Conservation (phyloP, 2,797 vertebrate genomes). For the Chelonia mydas region DNA sequence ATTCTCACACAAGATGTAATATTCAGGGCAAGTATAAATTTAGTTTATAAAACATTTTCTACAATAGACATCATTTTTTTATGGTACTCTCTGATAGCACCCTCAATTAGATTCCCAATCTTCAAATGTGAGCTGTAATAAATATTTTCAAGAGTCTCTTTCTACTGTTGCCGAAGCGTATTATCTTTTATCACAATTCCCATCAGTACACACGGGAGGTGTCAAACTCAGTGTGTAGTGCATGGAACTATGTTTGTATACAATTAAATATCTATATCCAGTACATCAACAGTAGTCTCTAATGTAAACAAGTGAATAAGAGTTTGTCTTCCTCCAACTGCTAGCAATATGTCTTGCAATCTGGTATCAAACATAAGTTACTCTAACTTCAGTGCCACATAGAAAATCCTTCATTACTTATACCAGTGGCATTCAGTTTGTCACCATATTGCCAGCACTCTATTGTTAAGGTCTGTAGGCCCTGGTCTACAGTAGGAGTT, state of each 20-base stretch:
- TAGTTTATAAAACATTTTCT: background rate
- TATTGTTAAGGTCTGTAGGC: background rate
- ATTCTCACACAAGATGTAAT: background rate
- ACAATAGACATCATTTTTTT: background rate
- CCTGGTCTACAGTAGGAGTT: too few relatives aligned
- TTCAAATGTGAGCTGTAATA: background rate
- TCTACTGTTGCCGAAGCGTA: fast-evolving
- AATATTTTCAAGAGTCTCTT: background rate
- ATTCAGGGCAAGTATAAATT: background rate
- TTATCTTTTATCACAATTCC: background rate
- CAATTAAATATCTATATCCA: background rate
- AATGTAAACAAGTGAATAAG: background rate
- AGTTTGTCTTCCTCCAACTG: background rate
- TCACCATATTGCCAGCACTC: background rate
- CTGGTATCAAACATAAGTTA: background rate
- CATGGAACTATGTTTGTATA: background rate
- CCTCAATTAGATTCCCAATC: background rate
- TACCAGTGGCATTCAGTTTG: fast-evolving
- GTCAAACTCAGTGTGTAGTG: background rate
- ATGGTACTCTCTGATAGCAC: background rate
- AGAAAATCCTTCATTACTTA: background rate
- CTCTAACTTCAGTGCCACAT: background rate
- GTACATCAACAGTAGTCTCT: background rate
- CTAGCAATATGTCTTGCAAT: background rate
- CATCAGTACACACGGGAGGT: fast-evolving